Base-by-base conservation (phyloP, 1,140 invertebrate species). In the Drosophila ogumai region DNA sequence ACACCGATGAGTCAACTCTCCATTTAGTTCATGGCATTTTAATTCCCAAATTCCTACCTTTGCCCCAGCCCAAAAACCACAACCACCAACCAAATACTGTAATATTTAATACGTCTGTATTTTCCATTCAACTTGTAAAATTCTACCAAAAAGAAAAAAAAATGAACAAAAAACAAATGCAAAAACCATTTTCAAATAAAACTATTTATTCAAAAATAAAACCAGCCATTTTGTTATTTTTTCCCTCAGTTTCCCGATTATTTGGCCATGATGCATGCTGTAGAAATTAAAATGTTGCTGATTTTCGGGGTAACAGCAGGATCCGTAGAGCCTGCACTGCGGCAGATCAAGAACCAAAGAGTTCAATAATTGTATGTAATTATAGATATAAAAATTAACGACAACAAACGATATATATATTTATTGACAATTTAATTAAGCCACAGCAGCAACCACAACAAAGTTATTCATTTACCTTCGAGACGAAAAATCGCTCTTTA, bases 171-270 rank as follows among this genome's bases (percentile, higher is more conserved):
- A 72, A 69, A 66, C 25, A 67, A 80, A 82, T 79, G 61, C 55
- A 77, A 76, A 75, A 72, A 57, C 75, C 82, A 80, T 90, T 90
- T 90, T 82, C 82, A 90, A 90, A 90, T 90, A 90, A 88, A 90
- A 85, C 78, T 90, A 90, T 90, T 90, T 90, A 90, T 90, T 90
- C 85, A 90, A 90, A 90, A 90, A 90, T 69, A 81, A 90, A 90
- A 69, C 54, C 59, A 60, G 60, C 41, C 44, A 63, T 79, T 79
- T 79, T 59, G 46, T 59, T 76, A 55, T 67, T 59, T 54, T 49
- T 65, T 79, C 46, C 40, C 75, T 68, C 50, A 47, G 57, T 81
- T 84, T 46, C 40, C 43, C 60, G 50, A 74, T 86, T 79, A 75
- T 52, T 60, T 74, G 88, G 84, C 72, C 68, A 72, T 71, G 63